Evolutionary conservation across 2,113 vertebrate genomes (phyloP).

Genomic region (Rissa tridactyla): DNA sequence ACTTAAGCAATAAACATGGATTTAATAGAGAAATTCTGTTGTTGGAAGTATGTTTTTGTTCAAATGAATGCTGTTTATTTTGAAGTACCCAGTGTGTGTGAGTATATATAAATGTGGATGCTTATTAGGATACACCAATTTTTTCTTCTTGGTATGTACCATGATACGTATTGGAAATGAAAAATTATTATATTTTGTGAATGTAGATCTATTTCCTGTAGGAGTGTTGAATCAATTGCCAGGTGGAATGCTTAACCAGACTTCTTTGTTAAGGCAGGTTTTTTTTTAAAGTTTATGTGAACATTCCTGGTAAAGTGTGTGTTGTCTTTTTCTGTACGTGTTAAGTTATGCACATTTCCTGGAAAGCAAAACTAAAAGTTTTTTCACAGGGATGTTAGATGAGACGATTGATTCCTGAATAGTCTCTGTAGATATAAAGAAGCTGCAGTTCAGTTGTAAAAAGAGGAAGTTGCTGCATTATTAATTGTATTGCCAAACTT

Average conservation of each 20-base stretch:
- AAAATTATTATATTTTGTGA: rapidly evolving
- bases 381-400: not conserved
- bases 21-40: conserved; percentile 74
- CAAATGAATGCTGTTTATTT: not conserved
- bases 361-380: not conserved
- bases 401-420: not conserved
- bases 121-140: not conserved
- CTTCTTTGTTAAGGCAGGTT: not conserved
- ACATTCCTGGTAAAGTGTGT: not conserved
- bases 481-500: not conserved
- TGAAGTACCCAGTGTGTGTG: rapidly evolving
- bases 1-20: conserved; percentile 80
- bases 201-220: rapidly evolving
- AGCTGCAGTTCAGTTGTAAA: not conserved
- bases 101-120: not conserved
- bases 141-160: not conserved
- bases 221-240: not conserved
- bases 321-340: not conserved
- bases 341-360: not conserved
- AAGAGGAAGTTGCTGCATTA: not conserved
- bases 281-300: not conserved
- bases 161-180: rapidly evolving
- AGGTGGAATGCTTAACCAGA: not conserved
- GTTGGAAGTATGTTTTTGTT: conserved; percentile 68
- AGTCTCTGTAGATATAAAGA: not conserved